Percentiles rank a stretch among this genome's conserved stretches.
Evolutionary conservation across 2,888 invertebrate genomes (phyloP).

Genomic region (Acholoe squamosa): DNA sequence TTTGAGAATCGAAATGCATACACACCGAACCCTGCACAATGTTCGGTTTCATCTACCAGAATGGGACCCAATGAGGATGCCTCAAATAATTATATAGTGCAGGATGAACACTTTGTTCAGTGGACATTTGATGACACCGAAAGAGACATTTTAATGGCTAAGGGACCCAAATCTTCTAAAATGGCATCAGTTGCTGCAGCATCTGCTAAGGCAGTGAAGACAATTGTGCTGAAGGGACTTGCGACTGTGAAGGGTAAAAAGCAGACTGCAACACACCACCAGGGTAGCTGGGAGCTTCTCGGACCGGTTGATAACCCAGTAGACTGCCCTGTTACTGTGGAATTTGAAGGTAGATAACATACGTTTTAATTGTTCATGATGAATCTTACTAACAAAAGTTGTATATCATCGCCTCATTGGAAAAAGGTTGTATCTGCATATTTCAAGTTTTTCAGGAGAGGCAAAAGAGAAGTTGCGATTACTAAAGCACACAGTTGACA

Average conservation of each 20-base stretch:
- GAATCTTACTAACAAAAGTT: no score
- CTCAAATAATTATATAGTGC: slow-evolving; percentile 69
- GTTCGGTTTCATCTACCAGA: slow-evolving; percentile 82
- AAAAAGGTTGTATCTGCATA: no score
- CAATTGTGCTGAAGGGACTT: slow-evolving; percentile 71
- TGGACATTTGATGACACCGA: slow-evolving; percentile 73
- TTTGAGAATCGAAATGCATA: slow-evolving; percentile 10
- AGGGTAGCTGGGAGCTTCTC: slow-evolving; percentile 14
- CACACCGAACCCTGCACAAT: slow-evolving; percentile 9
- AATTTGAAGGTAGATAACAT: slow-evolving; percentile 60
- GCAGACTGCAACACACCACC: background rate
- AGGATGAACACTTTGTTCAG: slow-evolving; percentile 77
- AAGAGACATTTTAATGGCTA: slow-evolving; percentile 61
- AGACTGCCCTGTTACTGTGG: slow-evolving; percentile 61
- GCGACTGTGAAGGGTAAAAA: slow-evolving; percentile 18
- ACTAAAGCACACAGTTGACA: no score
- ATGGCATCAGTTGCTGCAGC: slow-evolving; percentile 34
- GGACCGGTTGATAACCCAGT: slow-evolving; percentile 55
- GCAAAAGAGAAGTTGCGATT: no score
- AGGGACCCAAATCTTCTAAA: slow-evolving; percentile 14
- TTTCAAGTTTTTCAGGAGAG: no score
- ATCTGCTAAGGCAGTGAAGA: slow-evolving; percentile 62
- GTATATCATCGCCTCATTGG: no score
- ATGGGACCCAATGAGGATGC: slow-evolving; percentile 34
- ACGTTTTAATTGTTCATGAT: no score